Evolutionary conservation across 92 coral and sea anemone species (phyloP).

Genomic region (Palythoa grandis): DNA sequence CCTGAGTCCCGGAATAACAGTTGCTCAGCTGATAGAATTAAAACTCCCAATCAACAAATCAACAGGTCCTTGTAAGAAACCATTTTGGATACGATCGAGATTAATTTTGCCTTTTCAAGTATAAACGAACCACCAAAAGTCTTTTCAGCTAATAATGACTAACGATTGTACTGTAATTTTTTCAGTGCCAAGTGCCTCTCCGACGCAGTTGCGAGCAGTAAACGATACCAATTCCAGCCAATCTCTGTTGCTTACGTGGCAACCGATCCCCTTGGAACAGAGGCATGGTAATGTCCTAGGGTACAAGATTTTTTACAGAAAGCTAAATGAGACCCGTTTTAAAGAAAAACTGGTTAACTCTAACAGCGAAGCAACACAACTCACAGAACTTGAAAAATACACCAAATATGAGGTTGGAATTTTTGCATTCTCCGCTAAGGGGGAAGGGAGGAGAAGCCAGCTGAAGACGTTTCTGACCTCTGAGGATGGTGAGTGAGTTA

Average conservation of each 20-base stretch:
- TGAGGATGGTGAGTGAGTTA: slow-evolving; percentile 73
- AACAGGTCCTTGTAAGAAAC: no score
- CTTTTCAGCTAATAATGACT: not conserved
- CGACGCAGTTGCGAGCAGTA: slow-evolving; percentile 64
- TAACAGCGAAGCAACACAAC: slow-evolving; percentile 57
- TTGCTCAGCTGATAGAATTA: no score
- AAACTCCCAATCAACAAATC: no score
- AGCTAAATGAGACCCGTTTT: slow-evolving; percentile 30
- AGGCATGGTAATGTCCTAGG: slow-evolving; percentile 77
- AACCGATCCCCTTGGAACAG: slow-evolving; percentile 65
- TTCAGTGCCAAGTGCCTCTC: slow-evolving; percentile 77
- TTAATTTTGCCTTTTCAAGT: not conserved
- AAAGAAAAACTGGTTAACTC: slow-evolving; percentile 52
- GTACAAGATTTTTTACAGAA: slow-evolving; percentile 71
- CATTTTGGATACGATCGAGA: not conserved
- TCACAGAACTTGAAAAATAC: slow-evolving; percentile 67
- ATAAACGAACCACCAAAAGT: not conserved
- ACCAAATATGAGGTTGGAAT: slow-evolving; percentile 76
- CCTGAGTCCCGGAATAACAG: no score
- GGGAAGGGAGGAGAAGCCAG: slow-evolving; percentile 69
- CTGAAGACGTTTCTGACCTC: slow-evolving; percentile 60
- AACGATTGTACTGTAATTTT: not conserved
- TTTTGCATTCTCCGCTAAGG: slow-evolving; percentile 84
- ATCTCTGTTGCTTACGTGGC: slow-evolving; percentile 79
- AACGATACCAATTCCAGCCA: slow-evolving; percentile 60